These are phyloP conservation scores for Mellivora capensis DNA, from an alignment of 2,113 vertebrate species.

Conservation along the genomic window DNA sequence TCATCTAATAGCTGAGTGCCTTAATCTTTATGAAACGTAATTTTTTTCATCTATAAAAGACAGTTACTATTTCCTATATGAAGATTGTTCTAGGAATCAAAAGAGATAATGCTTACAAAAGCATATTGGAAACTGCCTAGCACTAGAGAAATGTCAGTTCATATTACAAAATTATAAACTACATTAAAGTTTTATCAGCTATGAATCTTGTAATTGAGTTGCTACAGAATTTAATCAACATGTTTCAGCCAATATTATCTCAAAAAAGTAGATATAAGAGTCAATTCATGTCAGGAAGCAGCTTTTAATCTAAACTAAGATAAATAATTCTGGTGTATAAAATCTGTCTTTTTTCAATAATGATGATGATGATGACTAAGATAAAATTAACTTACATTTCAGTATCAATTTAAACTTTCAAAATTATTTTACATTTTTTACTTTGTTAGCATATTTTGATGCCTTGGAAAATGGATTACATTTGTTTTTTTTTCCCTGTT, in stretches of 20 bases:
- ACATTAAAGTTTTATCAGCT: conserved; percentile 8
- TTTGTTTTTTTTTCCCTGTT: conserved; percentile 22
- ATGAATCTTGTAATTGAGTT: conserved; percentile 39
- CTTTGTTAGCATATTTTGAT: neutral
- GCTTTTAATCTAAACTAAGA: conserved; percentile 36
- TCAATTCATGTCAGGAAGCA: neutral
- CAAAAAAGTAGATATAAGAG: neutral
- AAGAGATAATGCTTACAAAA: neutral
- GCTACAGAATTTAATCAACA: conserved; percentile 39
- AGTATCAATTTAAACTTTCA: neutral
- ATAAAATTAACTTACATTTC: conserved; percentile 19
- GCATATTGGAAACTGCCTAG: conserved; percentile 1
- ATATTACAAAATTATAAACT: conserved; percentile 33
- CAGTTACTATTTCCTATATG: neutral
- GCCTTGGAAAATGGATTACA: neutral
- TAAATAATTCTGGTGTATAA: conserved; percentile 4
- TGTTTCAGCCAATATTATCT: conserved; percentile 43
- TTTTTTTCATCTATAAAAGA: neutral
- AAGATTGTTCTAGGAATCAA: neutral
- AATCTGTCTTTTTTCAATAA: conserved; percentile 7
- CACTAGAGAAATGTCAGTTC: conserved; percentile 23
- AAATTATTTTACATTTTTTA: neutral
- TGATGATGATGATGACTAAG: neutral
- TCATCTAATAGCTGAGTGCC: neutral
- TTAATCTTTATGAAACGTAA: neutral